phyloP scores from a whole-genome alignment of 2,888 invertebrate species.

The Cataglyphis rosenhaueri region DNA sequence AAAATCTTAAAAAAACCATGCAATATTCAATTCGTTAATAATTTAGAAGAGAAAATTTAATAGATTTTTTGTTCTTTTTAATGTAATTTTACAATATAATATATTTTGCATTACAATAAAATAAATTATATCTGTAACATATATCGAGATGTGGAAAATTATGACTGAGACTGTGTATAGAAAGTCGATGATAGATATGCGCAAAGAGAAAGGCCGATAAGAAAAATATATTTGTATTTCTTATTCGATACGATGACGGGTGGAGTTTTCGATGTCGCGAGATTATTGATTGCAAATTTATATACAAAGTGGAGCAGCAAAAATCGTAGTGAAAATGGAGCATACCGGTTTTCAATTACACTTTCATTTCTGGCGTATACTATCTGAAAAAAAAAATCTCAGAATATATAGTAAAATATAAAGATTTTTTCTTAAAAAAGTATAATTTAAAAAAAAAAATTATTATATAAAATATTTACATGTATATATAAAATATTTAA shows the following conservation, averaged over 20 bases:
- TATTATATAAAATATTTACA: neutral
- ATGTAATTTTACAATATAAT: neutral
- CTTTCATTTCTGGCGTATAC: neutral
- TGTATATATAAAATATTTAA: neutral
- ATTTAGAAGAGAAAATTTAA: neutral
- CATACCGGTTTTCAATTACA: neutral
- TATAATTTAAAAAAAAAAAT: neutral
- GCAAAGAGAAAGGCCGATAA: conserved; percentile 15
- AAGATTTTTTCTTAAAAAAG: neutral
- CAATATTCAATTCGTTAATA: neutral
- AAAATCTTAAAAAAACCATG: neutral
- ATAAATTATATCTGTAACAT: conserved; percentile 8
- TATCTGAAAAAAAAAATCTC: neutral
- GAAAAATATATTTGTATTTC: conserved; percentile 10
- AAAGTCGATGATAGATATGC: conserved; percentile 5
- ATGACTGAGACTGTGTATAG: neutral
- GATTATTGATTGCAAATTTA: conserved; percentile 5
- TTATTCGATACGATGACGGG: neutral
- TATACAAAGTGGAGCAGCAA: neutral
- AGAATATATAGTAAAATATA: neutral
- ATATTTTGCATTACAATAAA: neutral
- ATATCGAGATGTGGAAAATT: conserved; percentile 6
- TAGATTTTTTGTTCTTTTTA: neutral
- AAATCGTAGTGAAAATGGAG: neutral
- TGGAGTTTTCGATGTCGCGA: neutral